Evolutionary conservation across 2,888 invertebrate genomes (phyloP), one percentile per base, ranked within the genome.

Genomic region (Ormyrus labotus): DNA sequence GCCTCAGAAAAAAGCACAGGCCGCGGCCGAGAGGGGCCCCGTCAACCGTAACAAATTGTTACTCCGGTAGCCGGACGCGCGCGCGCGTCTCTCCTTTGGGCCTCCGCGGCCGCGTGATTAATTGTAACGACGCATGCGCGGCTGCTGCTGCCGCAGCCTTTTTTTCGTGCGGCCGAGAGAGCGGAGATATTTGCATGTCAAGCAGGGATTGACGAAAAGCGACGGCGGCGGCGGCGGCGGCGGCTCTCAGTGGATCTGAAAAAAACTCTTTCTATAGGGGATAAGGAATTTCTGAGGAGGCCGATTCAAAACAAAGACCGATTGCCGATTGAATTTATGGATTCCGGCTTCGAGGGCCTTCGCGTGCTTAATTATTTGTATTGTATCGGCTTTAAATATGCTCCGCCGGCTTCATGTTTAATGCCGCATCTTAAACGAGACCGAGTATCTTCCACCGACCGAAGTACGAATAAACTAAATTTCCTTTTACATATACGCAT

Each of bases 41-140:
- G 89, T 89, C 89, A 87, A 84, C 88, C 86, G 85, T 90, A 90
- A 90, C 90, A 90, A 90, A 90, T 90, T 90, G 90, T 88, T 85
- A 87, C 86, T 87, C 83, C 86, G 84, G 86, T 88, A 87, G 86
- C 85, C 72, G 87, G 86, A 85, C 85, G 83, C 84, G 83, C 83
- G 85, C 55, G 10, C 19, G 13, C 11, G 9, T 10, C 19, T 4
- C 8, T 34, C 51, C 65, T 10, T 47, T 45, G 50, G 48, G n/a
- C 45, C 45, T 8, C n/a, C 11, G 19, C 50, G 74, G 50, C 53
- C 68, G 55, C 71, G 81, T 81, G 81, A 81, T 81, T 81, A 81
- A 81, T 81, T 78, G 81, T 72, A 78, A 78, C 75, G 81, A 78
- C 55, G 71, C 70, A 72, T 53, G 34, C 47, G 19, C n/a, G 51